These are phyloP conservation scores for Paraplagusia blochii DNA, from an alignment of 2,113 vertebrate genomes.

Conservation along the genomic window DNA sequence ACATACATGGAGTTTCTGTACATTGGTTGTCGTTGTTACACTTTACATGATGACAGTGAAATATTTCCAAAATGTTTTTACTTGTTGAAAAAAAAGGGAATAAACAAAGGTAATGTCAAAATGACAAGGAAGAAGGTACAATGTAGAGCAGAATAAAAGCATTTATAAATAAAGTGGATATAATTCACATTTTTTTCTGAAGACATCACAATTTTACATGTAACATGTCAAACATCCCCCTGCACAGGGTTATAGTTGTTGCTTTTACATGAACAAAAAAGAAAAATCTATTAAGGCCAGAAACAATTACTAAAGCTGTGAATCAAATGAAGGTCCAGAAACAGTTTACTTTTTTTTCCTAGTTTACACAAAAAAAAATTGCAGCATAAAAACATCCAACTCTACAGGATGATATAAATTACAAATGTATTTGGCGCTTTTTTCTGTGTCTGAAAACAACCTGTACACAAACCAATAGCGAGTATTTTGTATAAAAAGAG, in stretches of 20 bases:
- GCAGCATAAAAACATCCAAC: constrained; percentile 15
- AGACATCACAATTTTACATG: constrained; percentile 62
- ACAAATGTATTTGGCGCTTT: constrained; percentile 25
- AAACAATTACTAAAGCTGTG: constrained; percentile 28
- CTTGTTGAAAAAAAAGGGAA: neutral
- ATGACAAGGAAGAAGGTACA: constrained; percentile 45
- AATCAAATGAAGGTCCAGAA: constrained; percentile 11
- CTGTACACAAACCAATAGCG: neutral
- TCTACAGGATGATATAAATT: constrained; percentile 23
- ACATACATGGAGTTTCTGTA: constrained; percentile 14
- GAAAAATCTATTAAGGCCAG: constrained; percentile 55
- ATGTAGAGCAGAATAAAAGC: constrained; percentile 68
- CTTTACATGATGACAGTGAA: constrained; percentile 55
- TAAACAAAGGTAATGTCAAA: neutral
- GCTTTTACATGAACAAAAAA: constrained; percentile 62
- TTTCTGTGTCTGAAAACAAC: constrained; percentile 9
- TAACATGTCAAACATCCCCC: constrained; percentile 54
- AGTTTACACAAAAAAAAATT: constrained; percentile 10
- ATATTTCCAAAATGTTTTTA: constrained; percentile 29
- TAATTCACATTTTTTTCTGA: constrained; percentile 72
- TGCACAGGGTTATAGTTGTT: constrained; percentile 56
- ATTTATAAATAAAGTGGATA: constrained; percentile 75
- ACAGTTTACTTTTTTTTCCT: constrained; percentile 16
- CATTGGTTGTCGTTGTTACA: constrained; percentile 39
- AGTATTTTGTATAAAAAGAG: neutral